phyloP scores from a whole-genome alignment of 2,888 invertebrate species.

The Caenorhabditis uteleia region DNA sequence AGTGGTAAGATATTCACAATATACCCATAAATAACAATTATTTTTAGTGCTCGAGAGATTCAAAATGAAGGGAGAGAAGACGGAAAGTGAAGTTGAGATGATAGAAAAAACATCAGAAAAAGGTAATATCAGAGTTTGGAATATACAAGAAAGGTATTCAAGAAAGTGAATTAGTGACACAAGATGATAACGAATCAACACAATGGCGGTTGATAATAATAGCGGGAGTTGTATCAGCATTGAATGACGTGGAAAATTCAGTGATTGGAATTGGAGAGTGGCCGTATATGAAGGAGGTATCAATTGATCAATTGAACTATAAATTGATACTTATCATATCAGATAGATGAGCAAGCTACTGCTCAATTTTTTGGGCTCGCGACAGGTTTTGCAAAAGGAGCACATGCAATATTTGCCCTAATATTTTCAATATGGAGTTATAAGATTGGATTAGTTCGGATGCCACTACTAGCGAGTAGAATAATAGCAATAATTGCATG shows the following conservation, averaged over 20 bases:
- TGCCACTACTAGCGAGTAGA: conserved; percentile 19
- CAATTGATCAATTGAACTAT: not conserved
- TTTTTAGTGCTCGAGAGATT: no score
- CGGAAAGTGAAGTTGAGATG: conserved; percentile 2
- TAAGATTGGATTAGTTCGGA: conserved; percentile 40
- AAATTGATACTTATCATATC: no score
- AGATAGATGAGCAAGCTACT: conserved; percentile 49
- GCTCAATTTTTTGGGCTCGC: conserved; percentile 53
- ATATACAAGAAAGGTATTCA: no score
- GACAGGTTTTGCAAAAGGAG: conserved; percentile 44
- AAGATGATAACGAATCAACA: conserved; percentile 24
- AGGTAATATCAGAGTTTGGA: no score
- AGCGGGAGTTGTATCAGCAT: conserved; percentile 32
- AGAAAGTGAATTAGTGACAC: no score
- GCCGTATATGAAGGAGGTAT: conserved; percentile 51
- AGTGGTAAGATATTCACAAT: no score
- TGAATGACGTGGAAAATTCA: conserved; percentile 45
- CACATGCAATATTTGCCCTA: conserved; percentile 50
- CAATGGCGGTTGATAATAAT: conserved; percentile 40
- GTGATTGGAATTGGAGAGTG: conserved; percentile 49
- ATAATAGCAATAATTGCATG: conserved; percentile 24
- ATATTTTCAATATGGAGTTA: conserved; percentile 52
- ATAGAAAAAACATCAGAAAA: not conserved
- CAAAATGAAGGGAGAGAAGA: no score
- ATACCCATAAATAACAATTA: no score